Base-by-base conservation (phyloP, 2,797 vertebrate genomes). In the Poliocrania exsul region DNA sequence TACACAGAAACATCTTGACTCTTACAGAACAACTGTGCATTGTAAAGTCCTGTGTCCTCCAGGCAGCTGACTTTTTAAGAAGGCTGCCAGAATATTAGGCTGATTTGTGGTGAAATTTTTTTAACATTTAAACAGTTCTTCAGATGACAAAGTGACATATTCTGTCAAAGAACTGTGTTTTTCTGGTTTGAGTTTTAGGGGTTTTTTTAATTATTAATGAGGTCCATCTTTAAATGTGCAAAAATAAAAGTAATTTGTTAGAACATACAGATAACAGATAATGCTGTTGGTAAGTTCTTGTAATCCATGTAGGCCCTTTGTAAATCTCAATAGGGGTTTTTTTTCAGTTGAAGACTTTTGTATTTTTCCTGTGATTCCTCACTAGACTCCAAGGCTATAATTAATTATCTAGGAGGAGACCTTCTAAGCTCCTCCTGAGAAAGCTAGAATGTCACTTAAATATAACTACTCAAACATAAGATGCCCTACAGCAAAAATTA, bases 371-470 rank as follows among this genome's bases (percentile, higher is more conserved):
- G 37, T 79, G 60, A 66, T 79, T 95, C 49, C 67, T 87, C 53
- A 61, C 51, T 73, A 50, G 35, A 79, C 37, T 82, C 19, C 47
- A 82, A 57, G 42, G 23, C 54, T 78, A 10, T 49, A 81, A 87
- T 77, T 90, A 90, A 75, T 95, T 87, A 81, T 49, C 56, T 79
- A 62, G 73, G 57, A 94, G 44, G 71, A 94, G 25, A 85, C 42
- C 61, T 87, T 91, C 57, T 74, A 60, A 90, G 71, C 47, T 87
- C 86, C 82, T 90, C 70, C 56, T 46, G 67, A 87, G 65, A 88
- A 94, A 93, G 61, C 61, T 53, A 70, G 35, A 75, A 81, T 90
- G 69, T 93, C 88, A 86, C 79, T 86, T 93, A 92, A 93, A 94
- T 93, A 33, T 26, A 84, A 65, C 51, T 86, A 81, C 77, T 95